Base-by-base conservation (phyloP, 1,140 invertebrate genomes). In the Megathymus violae region DNA sequence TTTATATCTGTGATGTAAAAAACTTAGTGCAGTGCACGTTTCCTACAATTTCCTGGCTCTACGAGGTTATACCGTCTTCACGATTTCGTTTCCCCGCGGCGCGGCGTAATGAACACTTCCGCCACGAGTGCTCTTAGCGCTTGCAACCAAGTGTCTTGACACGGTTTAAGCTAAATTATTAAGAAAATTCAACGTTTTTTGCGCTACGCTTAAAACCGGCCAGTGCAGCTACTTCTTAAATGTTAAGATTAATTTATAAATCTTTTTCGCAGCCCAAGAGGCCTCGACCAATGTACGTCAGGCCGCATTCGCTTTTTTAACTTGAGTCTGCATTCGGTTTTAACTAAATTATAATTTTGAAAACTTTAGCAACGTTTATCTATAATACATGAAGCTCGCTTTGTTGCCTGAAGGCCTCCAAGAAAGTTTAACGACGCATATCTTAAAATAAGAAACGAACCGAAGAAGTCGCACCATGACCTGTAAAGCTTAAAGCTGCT, bases 141-240 rank as follows among this genome's bases (percentile, higher is more conserved):
- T 16, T 16, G 40, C 27, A 47, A 59, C 54, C 43, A 47, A 59
- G 54, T 43, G 43, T 59, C 54, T 59, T 59, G 54, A 59, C 54
- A 59, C 54, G 54, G 54, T 59, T 59, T 44, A 13, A 46, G 54
- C 54, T 46, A 59, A 59, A 59, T 59, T 59, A 59, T 59, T 59
- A 59, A 59, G 54, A 59, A 59, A 59, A 59, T 59, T 59, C 54
- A 46, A 27, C 43, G 9, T 59, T 59, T 47, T 31, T 27, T 36
- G 34, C 54, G 6, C 27, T 27, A 59, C 41, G 46, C 36, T 58
- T 13, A 46, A 17, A 44, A 58, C 52, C 44, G 31, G 52, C 52
- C 44, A 56, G 52, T 56, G 52, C 52, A 56, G 52, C 52, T 44
- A 44, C 41, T 54, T 56, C 52, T 43, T 56, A 56, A 52, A 43